These are phyloP conservation scores for Eutolmus rufibarbis DNA, from an alignment of 2,888 invertebrate species.

Conservation along the genomic window DNA sequence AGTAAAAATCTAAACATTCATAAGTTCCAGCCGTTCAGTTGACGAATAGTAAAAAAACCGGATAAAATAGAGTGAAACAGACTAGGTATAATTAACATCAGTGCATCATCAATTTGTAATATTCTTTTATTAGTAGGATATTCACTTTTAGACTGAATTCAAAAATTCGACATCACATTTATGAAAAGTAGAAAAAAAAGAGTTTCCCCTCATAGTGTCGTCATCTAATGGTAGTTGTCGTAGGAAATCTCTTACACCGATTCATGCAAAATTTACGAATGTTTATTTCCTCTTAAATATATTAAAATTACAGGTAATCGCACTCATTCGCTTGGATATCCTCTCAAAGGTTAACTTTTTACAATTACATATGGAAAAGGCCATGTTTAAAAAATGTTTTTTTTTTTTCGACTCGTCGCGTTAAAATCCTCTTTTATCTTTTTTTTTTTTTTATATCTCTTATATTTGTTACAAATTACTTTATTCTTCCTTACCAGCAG, in stretches of 20 bases:
- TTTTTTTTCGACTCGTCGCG: slow-evolving; percentile 8
- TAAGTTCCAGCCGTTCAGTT: slow-evolving; percentile 35
- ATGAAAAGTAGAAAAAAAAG: slow-evolving; percentile 41
- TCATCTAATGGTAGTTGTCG: slow-evolving; percentile 22
- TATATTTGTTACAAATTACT: slow-evolving; percentile 19
- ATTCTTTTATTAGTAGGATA: slow-evolving; percentile 37
- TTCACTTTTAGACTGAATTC: slow-evolving; percentile 34
- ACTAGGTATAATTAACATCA: slow-evolving; percentile 35
- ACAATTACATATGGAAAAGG: slow-evolving; percentile 42
- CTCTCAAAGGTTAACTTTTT: slow-evolving; percentile 39
- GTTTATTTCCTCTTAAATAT: slow-evolving; percentile 14
- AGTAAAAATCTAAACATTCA: slow-evolving; percentile 38
- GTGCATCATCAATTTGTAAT: slow-evolving; percentile 39
- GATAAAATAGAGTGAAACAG: slow-evolving; percentile 34
- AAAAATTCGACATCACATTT: slow-evolving; percentile 43
- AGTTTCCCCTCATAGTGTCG: neutral
- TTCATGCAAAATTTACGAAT: slow-evolving; percentile 41
- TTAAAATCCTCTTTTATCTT: slow-evolving; percentile 8
- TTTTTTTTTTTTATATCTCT: neutral
- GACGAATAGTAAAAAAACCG: slow-evolving; percentile 23
- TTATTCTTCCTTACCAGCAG: neutral
- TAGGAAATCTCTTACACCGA: slow-evolving; percentile 39
- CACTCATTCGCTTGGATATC: slow-evolving; percentile 37
- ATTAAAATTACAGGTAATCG: slow-evolving; percentile 40
- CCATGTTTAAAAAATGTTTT: slow-evolving; percentile 34